Evolutionary conservation across 1,140 invertebrate genomes (phyloP), one percentile per base, ranked within the genome.

Genomic region (Rhizoglyphus robini): DNA sequence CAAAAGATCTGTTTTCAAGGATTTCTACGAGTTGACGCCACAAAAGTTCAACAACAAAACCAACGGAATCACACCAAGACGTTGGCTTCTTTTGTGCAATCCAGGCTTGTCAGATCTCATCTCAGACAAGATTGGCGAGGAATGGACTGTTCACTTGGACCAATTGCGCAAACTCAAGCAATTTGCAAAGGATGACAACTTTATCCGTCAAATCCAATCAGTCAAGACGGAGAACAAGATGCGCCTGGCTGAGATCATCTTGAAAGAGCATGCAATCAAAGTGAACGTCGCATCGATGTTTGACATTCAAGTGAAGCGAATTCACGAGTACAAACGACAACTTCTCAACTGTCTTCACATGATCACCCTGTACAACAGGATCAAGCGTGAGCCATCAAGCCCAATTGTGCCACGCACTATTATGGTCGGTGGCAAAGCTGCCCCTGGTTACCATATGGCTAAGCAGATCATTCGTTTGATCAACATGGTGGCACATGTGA

Each of bases 11-110:
- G 80, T 88, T 82, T 87, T 97, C 75, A 88, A 87, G 76, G 90
- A 98, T 75, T 99, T 99, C 77, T 92, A 87, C 72, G 90, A 97
- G 76, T 83, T 99, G 81, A 85, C 78, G 68, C 95, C 95, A 0
- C 85, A 96, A 65, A 95, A 92, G 75, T 99, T 99, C 83, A 94
- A 98, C 78, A 99, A 99, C 92, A 98, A 79, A 98, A 99, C 78
- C 96, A 99, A 79, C 64, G 72, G 72, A 13, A 67, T 73, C 25
- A 82, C 74, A 79, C 83, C 73, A 1, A 72, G 81, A 30, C 74
- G 81, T 48, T 83, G 81, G 81, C 69, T 83, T n/a, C 68, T 82
- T 29, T 70, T 83, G 13, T 83, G 81, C 69, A 83, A 83, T 73
- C 80, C 82, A 29, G 73, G 74, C 36, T 70, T 83, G 25, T 75